Evolutionary conservation across 1,140 invertebrate genomes (phyloP).

Genomic region (Scaptomyza montana): DNA sequence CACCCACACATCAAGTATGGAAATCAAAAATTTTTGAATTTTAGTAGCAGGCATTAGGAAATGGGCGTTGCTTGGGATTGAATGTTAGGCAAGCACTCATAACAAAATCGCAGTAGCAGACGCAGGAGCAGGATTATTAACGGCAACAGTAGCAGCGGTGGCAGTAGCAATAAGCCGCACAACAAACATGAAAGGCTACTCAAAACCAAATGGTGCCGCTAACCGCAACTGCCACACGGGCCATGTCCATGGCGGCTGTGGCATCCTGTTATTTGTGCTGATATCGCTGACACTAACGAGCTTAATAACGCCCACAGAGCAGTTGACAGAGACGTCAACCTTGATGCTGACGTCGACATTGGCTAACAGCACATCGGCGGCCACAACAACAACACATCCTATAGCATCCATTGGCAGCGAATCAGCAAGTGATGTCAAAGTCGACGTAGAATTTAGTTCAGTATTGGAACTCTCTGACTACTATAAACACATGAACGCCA

Average conservation of each 20-base stretch:
- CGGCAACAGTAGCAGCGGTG: background rate
- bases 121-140: background rate
- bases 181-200: conserved; percentile 68
- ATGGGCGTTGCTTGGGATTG: conserved; percentile 44
- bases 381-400: conserved; percentile 1
- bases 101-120: conserved; percentile 21
- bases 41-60: conserved; percentile 42
- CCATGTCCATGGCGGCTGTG: conserved; percentile 50
- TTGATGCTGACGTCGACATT: conserved; percentile 17
- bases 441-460: conserved; percentile 4
- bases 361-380: conserved; percentile 4
- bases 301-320: conserved; percentile 80
- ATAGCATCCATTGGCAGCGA: conserved; percentile 2
- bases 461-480: conserved; percentile 29
- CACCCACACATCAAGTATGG: conserved; percentile 55
- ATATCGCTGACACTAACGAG: conserved; percentile 79
- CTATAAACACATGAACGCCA: conserved; percentile 53
- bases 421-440: background rate
- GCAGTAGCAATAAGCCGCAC: conserved; percentile 23
- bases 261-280: conserved; percentile 77
- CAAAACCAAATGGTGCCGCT: conserved; percentile 64
- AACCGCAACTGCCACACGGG: conserved; percentile 56
- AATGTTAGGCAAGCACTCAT: conserved; percentile 55
- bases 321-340: conserved; percentile 66
- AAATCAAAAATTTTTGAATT: conserved; percentile 76